Percentiles rank a stretch among this genome's conserved stretches.
phyloP scores from a whole-genome alignment of 1,140 invertebrate species.

The Frieseomelitta varia region DNA sequence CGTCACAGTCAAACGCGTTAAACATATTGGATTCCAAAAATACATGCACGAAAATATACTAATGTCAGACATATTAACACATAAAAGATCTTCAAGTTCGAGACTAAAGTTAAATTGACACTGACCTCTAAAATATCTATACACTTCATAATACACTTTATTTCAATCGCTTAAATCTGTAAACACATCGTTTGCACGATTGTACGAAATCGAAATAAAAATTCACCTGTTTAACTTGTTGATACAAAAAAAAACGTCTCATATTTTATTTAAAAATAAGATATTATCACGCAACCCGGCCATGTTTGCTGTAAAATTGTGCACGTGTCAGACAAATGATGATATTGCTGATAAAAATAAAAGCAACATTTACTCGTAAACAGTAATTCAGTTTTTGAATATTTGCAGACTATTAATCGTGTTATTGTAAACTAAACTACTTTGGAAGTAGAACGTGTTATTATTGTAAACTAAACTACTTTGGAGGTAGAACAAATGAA shows the following conservation, averaged over 20 bases:
- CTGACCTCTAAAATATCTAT: not conserved
- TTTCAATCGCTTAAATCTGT: not conserved
- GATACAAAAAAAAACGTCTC: not conserved
- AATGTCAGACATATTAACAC: too few relatives aligned
- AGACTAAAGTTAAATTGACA: not conserved
- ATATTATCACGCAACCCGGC: not conserved
- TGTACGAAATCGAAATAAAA: too few relatives aligned
- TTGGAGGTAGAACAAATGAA: too few relatives aligned
- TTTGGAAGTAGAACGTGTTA: too few relatives aligned
- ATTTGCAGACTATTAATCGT: too few relatives aligned
- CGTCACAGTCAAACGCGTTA: not conserved
- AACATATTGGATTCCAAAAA: too few relatives aligned
- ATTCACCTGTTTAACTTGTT: not conserved
- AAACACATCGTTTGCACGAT: not conserved
- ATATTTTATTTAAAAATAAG: not conserved
- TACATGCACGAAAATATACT: too few relatives aligned
- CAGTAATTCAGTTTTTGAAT: too few relatives aligned
- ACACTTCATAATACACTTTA: not conserved
- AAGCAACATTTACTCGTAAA: too few relatives aligned
- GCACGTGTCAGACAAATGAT: not conserved
- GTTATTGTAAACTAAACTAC: too few relatives aligned
- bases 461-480: too few relatives aligned
- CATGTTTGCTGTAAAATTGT: not conserved
- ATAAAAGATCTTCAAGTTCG: too few relatives aligned
- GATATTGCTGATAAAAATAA: constrained; percentile 25